A percentile compares a stretch with the other conserved stretches of the same genome.
These are phyloP conservation scores for Torymus auratus DNA, from an alignment of 2,888 invertebrate genomes.

Conservation along the genomic window DNA sequence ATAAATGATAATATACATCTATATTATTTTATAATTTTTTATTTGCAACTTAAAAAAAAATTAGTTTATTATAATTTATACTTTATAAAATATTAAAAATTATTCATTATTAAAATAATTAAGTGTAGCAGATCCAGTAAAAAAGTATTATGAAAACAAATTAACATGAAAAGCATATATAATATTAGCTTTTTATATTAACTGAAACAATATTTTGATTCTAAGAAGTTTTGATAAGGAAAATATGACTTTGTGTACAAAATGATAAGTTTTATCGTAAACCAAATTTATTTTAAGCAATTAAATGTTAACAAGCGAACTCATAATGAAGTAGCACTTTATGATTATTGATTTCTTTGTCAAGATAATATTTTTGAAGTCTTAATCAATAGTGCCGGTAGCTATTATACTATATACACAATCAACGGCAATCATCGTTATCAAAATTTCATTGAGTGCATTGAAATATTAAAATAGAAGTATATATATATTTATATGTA, in stretches of 20 bases:
- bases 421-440: slow-evolving; percentile 26
- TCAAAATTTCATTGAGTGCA: background rate
- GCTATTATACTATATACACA: slow-evolving; percentile 12
- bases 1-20: too few species aligned
- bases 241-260: slow-evolving; percentile 34
- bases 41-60: too few species aligned
- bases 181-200: background rate
- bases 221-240: slow-evolving; percentile 24
- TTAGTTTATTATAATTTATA: too few species aligned
- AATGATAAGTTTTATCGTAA: slow-evolving; percentile 32
- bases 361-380: slow-evolving; percentile 42
- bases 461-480: too few species aligned
- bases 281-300: slow-evolving; percentile 52
- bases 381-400: slow-evolving; percentile 22
- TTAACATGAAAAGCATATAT: slow-evolving; percentile 26
- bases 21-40: too few species aligned
- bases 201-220: slow-evolving; percentile 12
- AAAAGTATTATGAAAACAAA: too few species aligned
- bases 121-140: too few species aligned
- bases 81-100: too few species aligned
- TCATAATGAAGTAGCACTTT: slow-evolving; percentile 50
- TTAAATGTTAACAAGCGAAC: slow-evolving; percentile 48
- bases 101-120: too few species aligned
- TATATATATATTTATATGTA: too few species aligned
- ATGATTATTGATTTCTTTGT: slow-evolving; percentile 43